These are phyloP conservation scores for Telenomus remus DNA, from an alignment of 1,140 invertebrate species.

Conservation along the genomic window DNA sequence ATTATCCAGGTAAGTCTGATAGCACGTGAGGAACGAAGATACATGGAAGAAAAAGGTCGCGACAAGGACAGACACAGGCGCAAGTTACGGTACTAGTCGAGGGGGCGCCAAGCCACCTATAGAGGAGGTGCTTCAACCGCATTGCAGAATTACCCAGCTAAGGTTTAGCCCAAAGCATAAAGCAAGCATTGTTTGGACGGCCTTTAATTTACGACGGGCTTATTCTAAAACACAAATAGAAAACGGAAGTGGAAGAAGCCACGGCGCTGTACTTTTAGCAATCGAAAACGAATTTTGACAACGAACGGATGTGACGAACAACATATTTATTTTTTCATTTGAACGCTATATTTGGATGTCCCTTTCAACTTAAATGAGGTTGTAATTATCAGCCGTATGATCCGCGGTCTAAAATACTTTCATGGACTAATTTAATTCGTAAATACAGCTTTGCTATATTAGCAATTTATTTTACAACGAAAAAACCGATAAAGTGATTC, in stretches of 20 bases:
- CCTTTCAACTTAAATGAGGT: too few relatives aligned
- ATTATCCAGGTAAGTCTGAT: slow-evolving; percentile 55
- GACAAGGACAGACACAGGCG: slow-evolving; percentile 47
- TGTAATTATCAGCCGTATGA: too few relatives aligned
- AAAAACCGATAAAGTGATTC: too few relatives aligned
- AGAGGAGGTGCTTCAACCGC: slow-evolving; percentile 63
- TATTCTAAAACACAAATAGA: slow-evolving; percentile 67
- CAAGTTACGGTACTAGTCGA: slow-evolving; percentile 22
- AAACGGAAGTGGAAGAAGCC: slow-evolving; percentile 44
- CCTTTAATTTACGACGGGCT: slow-evolving; percentile 71
- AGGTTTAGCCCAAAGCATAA: slow-evolving; percentile 69
- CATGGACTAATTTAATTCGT: too few relatives aligned
- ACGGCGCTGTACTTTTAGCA: slow-evolving; percentile 2
- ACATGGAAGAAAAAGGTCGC: slow-evolving; percentile 40
- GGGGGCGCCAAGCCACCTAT: slow-evolving; percentile 16
- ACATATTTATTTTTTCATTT: too few relatives aligned
- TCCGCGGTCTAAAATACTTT: too few relatives aligned
- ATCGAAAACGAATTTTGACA: neutral
- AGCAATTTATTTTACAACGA: too few relatives aligned
- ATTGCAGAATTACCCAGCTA: slow-evolving; percentile 73
- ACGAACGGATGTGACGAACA: neutral
- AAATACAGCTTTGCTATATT: too few relatives aligned
- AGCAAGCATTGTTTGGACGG: slow-evolving; percentile 63
- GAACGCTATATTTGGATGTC: too few relatives aligned
- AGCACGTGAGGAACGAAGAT: slow-evolving; percentile 32